Evolutionary conservation across 2,113 vertebrate species (phyloP), one percentile per base, ranked within the genome.

Genomic region (Pipra filicauda): DNA sequence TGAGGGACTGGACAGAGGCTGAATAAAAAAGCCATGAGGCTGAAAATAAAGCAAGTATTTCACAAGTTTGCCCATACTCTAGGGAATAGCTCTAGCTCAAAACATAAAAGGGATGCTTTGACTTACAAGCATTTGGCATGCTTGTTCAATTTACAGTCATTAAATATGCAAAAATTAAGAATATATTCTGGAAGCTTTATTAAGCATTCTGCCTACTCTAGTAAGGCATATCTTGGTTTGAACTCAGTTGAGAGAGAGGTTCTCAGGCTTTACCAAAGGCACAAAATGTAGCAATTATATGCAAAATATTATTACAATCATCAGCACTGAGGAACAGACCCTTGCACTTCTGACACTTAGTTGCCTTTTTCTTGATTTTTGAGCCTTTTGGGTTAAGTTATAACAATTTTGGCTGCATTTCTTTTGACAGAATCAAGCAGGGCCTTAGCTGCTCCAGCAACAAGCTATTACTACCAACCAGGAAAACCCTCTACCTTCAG

Each of bases 181-280:
- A 85, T 90, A 79, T 88, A 88, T 64, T 94, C 72, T 71, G 59
- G 27, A 57, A 88, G 10, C 19, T 88, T 91, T 88, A 83, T 91
- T 58, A 88, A 51, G 6, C 30, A 73, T 82, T 85, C 49, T 73
- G 8, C 7, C 87, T 85, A 67, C 55, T 74, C 23, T 83, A 80
- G 46, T 83, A 83, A 48, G 4, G 27, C 2, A 0, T 49, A 70
- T 69, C 62, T 62, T 76, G 31, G 12, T 28, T 30, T 85, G 21
- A 26, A 85, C 33, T 89, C 17, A 46, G 22, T 79, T 87, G 77
- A 74, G 54, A 79, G 44, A 55, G 9, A 33, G 15, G 5, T 70
- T 94, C 46, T 92, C 44, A 91, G 35, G 70, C 39, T 81, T 83
- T 80, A 84, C 76, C 37, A 85, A 91, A 88, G 43, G 26, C 57